Conservation (phyloP, 2,888 invertebrate species). For the Xylota segnis region DNA sequence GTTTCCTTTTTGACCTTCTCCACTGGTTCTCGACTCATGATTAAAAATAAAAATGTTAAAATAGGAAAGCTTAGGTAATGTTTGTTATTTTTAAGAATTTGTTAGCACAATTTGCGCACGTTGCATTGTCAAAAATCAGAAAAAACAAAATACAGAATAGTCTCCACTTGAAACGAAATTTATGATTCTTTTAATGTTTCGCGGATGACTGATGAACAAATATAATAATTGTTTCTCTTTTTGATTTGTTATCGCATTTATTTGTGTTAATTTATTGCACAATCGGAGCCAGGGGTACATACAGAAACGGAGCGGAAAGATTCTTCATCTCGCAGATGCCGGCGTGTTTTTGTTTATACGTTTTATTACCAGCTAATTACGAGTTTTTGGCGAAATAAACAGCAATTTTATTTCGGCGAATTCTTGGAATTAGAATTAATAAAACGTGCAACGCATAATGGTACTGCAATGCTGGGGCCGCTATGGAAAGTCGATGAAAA, state of each 20-base stretch:
- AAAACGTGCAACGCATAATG: constrained; percentile 21
- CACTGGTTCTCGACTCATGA: neutral
- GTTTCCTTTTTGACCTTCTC: constrained; percentile 41
- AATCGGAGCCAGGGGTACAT: neutral
- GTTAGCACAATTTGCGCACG: constrained; percentile 50
- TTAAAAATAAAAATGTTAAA: constrained; percentile 56
- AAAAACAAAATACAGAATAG: constrained; percentile 8
- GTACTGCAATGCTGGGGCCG: too few relatives aligned
- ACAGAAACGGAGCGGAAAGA: neutral
- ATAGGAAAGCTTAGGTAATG: constrained; percentile 54
- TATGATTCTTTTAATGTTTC: constrained; percentile 5
- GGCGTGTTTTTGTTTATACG: constrained; percentile 29
- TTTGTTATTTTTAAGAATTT: constrained; percentile 55
- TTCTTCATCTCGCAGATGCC: constrained; percentile 10
- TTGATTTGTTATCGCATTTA: constrained; percentile 12
- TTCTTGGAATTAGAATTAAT: constrained; percentile 1
- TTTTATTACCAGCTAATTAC: constrained; percentile 22
- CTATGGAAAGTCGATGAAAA: constrained; percentile 52
- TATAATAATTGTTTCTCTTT: neutral
- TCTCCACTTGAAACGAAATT: neutral
- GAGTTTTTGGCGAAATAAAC: neutral
- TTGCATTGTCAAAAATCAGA: constrained; percentile 4
- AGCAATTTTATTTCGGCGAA: neutral
- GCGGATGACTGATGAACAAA: constrained; percentile 1
- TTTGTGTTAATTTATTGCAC: constrained; percentile 38